Percentiles rank a stretch among this genome's conserved stretches.
These are phyloP conservation scores for Ennomos fuscantarius DNA, from an alignment of 2,888 invertebrate genomes.

Conservation along the genomic window DNA sequence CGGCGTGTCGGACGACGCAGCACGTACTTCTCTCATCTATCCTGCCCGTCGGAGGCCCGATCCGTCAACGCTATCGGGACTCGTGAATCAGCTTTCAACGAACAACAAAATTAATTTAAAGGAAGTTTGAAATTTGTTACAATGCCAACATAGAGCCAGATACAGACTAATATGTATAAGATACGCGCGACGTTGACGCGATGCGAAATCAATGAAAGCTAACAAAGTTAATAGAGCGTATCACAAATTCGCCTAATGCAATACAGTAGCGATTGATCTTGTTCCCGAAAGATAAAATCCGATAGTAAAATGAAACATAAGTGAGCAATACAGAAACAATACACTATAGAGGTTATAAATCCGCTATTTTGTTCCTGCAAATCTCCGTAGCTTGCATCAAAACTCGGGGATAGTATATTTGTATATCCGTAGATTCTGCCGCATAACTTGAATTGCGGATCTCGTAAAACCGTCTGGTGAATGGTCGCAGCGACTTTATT, in stretches of 20 bases:
- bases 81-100: constrained; percentile 57
- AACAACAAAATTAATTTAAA: constrained; percentile 72
- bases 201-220: constrained; percentile 23
- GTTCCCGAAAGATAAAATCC: constrained; percentile 38
- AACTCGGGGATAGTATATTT: constrained; percentile 41
- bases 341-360: constrained; percentile 58
- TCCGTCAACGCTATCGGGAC: constrained; percentile 77
- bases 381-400: constrained; percentile 50
- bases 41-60: constrained; percentile 67
- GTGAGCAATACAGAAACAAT: constrained; percentile 57
- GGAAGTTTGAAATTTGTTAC: constrained; percentile 15
- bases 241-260: constrained; percentile 34
- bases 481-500: constrained; percentile 52
- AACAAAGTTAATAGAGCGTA: constrained; percentile 35
- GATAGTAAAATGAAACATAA: constrained; percentile 48
- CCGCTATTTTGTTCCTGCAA: constrained; percentile 55
- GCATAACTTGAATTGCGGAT: constrained; percentile 57
- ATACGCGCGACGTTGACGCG: constrained; percentile 7
- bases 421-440: constrained; percentile 49
- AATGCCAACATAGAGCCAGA: constrained; percentile 1
- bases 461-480: constrained; percentile 56
- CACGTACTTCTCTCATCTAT: constrained; percentile 80
- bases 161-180: not conserved
- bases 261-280: constrained; percentile 35
- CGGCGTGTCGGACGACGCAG: constrained; percentile 62